Base-by-base conservation (phyloP, 2,888 invertebrate species). In the Lasioglossum malachurum region DNA sequence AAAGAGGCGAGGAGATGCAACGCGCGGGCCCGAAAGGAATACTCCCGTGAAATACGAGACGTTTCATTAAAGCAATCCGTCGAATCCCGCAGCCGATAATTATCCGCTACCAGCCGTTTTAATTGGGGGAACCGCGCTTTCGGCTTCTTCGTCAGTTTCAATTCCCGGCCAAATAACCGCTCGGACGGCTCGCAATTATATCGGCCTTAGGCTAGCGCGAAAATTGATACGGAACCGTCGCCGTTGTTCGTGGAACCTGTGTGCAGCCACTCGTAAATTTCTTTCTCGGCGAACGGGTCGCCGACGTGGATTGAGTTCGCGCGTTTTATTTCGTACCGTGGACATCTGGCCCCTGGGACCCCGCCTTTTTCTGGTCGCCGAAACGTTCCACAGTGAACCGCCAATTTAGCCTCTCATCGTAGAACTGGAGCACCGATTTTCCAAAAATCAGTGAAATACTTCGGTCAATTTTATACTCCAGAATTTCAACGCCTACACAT, bases 31-130 rank as follows among this genome's bases (percentile, higher is more conserved):
- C 78, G 82, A 85, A 79, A 86, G 87, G 81, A 78, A 69, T 75
- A 60, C 75, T 75, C 75, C 73, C 80, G 87, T 92, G 92, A 93
- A 93, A 93, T 93, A 92, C 93, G 92, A 92, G 92, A 91, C 90
- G 90, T 92, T 93, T 93, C 92, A 92, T 93, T 93, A 92, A 92
- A 92, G 88, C 90, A 90, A 92, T 93, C 91, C 91, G 90, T 91
- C 89, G 89, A 90, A 87, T 85, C 64, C 80, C 75, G 53, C 75
- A 78, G 80, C 78, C 86, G 88, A 91, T 92, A 92, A 92, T 92
- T 92, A 91, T 90, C 89, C 78, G 88, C 89, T 89, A 89, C 88
- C 89, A 87, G 83, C 86, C 80, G 85, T 87, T 88, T 89, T 89
- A 91, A 92, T 92, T 89, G 87, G 89, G 90, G 80, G 86, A 82